These are phyloP conservation scores for Chaetops frenatus DNA, from an alignment of 2,113 vertebrate genomes.

Conservation along the genomic window DNA sequence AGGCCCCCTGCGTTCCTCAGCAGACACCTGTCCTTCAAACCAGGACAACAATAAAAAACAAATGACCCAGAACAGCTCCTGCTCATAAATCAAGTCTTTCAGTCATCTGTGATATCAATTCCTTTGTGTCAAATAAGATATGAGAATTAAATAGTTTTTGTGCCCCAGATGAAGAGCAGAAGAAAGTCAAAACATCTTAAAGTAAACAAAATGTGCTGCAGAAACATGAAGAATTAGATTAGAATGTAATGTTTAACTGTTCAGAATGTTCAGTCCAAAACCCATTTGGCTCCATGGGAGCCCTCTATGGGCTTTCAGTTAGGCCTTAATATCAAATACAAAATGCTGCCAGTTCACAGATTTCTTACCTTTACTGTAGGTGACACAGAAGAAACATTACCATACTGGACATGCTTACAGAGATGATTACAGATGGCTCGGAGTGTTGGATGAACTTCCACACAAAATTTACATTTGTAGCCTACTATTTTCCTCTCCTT, in stretches of 20 bases:
- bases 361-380: slow-evolving; percentile 68
- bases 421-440: slow-evolving; percentile 95
- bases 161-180: not conserved
- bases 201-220: not conserved
- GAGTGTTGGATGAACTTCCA: slow-evolving; percentile 89
- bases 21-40: too few relatives aligned
- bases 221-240: not conserved
- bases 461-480: slow-evolving; percentile 93
- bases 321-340: not conserved
- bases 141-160: not conserved
- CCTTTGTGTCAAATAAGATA: not conserved
- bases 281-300: not conserved
- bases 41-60: too few relatives aligned
- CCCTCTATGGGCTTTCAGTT: not conserved
- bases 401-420: slow-evolving; percentile 90
- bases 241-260: not conserved
- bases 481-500: slow-evolving; percentile 79
- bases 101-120: not conserved
- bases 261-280: not conserved
- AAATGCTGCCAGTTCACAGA: not conserved
- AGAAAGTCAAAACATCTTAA: not conserved
- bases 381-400: slow-evolving; percentile 81
- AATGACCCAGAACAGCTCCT: not conserved
- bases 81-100: not conserved
- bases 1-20: too few relatives aligned